Evolutionary conservation across 2,888 invertebrate genomes (phyloP).

Genomic region (Stenoptilia bipunctidactyla): DNA sequence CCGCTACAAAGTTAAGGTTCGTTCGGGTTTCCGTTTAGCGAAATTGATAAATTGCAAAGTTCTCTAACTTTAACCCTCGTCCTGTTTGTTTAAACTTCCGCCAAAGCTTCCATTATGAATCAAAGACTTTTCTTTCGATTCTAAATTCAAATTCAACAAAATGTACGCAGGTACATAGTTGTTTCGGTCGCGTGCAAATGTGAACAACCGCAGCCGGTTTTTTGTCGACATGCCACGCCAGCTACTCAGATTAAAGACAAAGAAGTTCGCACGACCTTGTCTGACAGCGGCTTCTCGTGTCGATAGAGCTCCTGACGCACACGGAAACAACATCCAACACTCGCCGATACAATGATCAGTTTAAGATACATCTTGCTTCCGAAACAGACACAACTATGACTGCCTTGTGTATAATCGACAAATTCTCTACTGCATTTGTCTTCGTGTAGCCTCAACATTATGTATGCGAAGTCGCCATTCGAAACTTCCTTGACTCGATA

Average conservation of each 20-base stretch:
- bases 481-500: neutral
- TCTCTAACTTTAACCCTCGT: neutral
- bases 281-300: constrained; percentile 35
- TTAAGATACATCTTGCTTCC: too few relatives aligned
- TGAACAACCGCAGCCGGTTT: neutral
- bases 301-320: constrained; percentile 34
- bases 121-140: too few relatives aligned
- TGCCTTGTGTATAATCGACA: too few relatives aligned
- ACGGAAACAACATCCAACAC: constrained; percentile 27
- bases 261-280: constrained; percentile 63
- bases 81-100: too few relatives aligned
- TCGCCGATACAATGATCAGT: neutral
- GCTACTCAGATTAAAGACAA: constrained; percentile 32
- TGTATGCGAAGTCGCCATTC: neutral
- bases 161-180: neutral
- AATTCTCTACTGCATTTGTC: neutral
- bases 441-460: neutral
- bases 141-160: neutral
- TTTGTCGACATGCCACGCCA: neutral
- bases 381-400: too few relatives aligned
- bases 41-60: constrained; percentile 12
- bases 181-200: neutral
- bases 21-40: constrained; percentile 18
- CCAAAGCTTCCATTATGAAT: too few relatives aligned
- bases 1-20: constrained; percentile 20